Evolutionary conservation across 2,797 vertebrate genomes (phyloP).

Genomic region (Phrynocephalus forsythii): DNA sequence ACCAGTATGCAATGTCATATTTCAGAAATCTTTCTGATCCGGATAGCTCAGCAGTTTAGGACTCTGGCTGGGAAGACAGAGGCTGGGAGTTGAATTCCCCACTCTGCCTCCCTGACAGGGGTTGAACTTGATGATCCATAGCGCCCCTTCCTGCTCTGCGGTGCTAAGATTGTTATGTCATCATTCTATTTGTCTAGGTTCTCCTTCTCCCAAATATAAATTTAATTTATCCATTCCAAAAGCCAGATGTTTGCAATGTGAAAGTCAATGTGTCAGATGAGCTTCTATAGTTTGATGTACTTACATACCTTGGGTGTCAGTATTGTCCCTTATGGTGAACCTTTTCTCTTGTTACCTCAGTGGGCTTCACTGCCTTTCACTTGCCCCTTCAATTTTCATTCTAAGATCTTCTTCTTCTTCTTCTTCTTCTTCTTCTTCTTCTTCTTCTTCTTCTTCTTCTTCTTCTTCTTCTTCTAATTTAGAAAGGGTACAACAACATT

Average conservation of each 20-base stretch:
- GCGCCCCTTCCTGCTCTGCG: too few relatives aligned
- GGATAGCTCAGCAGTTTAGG: too few relatives aligned
- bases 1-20: not conserved
- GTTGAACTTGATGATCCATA: too few relatives aligned
- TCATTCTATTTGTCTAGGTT: not conserved
- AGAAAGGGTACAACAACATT: too few relatives aligned
- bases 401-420: constrained; percentile 11
- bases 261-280: not conserved
- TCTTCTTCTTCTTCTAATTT: too few relatives aligned
- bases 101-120: too few relatives aligned
- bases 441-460: too few relatives aligned
- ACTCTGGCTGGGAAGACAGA: too few relatives aligned
- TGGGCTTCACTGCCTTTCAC: not conserved
- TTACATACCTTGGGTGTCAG: not conserved
- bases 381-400: constrained; percentile 21
- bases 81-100: too few relatives aligned
- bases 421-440: too few relatives aligned
- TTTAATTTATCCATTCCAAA: not conserved
- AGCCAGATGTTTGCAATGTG: not conserved
- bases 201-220: not conserved
- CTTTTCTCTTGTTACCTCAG: constrained; percentile 7
- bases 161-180: too few relatives aligned
- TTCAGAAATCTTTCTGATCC: not conserved
- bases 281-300: not conserved
- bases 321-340: not conserved